Conservation (phyloP, 2,113 vertebrate species). For the Rhea americana region DNA sequence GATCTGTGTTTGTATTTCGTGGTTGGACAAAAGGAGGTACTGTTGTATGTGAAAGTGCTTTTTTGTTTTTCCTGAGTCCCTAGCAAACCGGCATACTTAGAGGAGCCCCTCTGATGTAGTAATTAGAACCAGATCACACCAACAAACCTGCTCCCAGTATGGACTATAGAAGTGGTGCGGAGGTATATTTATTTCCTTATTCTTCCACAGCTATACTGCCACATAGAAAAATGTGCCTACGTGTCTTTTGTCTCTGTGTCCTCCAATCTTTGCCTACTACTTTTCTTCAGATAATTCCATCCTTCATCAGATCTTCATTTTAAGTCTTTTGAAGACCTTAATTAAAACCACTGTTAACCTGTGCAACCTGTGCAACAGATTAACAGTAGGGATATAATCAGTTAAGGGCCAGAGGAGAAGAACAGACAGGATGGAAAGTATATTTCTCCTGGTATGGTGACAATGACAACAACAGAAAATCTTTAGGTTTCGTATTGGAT, state of each 20-base stretch:
- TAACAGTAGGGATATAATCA: not conserved
- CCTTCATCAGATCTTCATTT: not conserved
- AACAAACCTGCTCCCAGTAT: not conserved
- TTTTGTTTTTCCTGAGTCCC: not conserved
- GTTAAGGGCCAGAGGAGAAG: not conserved
- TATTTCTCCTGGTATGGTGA: not conserved
- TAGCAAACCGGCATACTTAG: not conserved
- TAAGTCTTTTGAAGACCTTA: not conserved
- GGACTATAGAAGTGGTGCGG: not conserved
- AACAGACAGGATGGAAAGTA: not conserved
- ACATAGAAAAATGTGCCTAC: fast-evolving
- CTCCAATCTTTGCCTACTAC: not conserved
- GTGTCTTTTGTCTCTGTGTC: not conserved
- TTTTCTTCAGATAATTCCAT: not conserved
- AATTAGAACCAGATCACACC: not conserved
- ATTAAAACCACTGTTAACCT: not conserved
- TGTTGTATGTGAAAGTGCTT: not conserved
- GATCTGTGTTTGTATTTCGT: not conserved
- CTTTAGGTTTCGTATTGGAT: not conserved
- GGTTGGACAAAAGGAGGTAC: not conserved
- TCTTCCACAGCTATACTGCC: not conserved
- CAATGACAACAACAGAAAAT: not conserved
- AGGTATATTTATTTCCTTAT: not conserved
- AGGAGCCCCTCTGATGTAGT: not conserved
- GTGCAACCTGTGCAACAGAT: not conserved